A percentile compares a stretch with the other conserved stretches of the same genome.
Evolutionary conservation across 2,797 vertebrate species (phyloP).

Genomic region (Siniperca undulata): DNA sequence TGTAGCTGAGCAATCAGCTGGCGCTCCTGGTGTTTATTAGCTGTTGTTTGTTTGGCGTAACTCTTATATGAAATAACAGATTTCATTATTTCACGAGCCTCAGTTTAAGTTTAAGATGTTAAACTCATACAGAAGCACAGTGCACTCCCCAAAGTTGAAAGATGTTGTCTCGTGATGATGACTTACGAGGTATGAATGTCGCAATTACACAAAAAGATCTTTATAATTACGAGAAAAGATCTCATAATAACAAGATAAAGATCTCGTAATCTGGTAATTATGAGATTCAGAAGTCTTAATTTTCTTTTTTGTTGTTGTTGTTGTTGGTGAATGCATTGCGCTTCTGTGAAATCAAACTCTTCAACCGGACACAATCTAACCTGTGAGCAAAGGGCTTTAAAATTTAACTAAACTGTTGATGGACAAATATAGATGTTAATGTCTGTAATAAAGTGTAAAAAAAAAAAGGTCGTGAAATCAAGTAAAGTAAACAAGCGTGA

Average conservation of each 20-base stretch:
- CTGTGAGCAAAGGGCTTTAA: too few species aligned
- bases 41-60: too few species aligned
- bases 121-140: neutral
- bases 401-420: too few species aligned
- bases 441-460: neutral
- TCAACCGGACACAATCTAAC: too few species aligned
- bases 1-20: too few species aligned
- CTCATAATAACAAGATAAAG: neutral
- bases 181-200: neutral
- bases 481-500: neutral
- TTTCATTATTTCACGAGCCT: too few species aligned
- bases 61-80: too few species aligned
- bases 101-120: neutral
- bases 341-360: neutral
- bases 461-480: too few species aligned
- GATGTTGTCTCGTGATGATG: neutral
- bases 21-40: too few species aligned
- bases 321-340: too few species aligned
- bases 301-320: too few species aligned
- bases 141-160: neutral
- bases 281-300: neutral
- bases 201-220: too few species aligned
- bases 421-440: neutral
- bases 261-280: neutral
- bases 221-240: neutral